Evolutionary conservation across 2,797 vertebrate genomes (phyloP), one percentile per base, ranked within the genome.

Genomic region (Oreochromis grahami): DNA sequence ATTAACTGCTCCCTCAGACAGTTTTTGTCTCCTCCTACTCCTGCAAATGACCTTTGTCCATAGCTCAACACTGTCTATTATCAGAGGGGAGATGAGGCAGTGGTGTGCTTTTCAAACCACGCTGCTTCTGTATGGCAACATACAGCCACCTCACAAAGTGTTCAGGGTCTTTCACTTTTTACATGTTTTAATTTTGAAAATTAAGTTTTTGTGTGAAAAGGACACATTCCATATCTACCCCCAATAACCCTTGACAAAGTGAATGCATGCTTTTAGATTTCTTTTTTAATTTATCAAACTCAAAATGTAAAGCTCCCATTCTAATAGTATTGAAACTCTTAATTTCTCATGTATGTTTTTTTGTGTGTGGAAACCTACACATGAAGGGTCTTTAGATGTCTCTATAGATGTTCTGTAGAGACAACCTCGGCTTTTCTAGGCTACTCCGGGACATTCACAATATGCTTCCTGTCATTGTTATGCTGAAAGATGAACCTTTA

Each of bases 1-100:
- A 91, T 89, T 87, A 86, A 82, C 76, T 86, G 74, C 51, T 81
- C 79, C 81, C 45, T 87, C 55, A 87, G 79, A 79, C 76, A 84
- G 80, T 83, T 45, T 70, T 84, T 2, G 26, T 76, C 41, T 48
- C 41, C 17, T 85, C 45, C 68, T 41, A 56, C 80, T 82, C 78
- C 72, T 88, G 80, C 60, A 82, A 79, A 45, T 84, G 81, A 88
- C 77, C 77, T 86, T 78, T 72, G 56, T 72, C 65, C 19, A 26
- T 76, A 82, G 65, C 82, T 72, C 77, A 80, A 12, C 9, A 26
- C 55, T 84, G 45, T 76, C 50, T 70, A 51, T 50, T 50, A 29
- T 36, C 38, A 48, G 51, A 81, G 29, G 55, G 36, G 87, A 74
- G 83, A 83, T 85, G 83, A 84, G 79, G 76, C n/a, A 85, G 70